Evolutionary conservation across 2,113 vertebrate genomes (phyloP), one percentile per base, ranked within the genome.

Genomic region (Xyrauchen texanus): DNA sequence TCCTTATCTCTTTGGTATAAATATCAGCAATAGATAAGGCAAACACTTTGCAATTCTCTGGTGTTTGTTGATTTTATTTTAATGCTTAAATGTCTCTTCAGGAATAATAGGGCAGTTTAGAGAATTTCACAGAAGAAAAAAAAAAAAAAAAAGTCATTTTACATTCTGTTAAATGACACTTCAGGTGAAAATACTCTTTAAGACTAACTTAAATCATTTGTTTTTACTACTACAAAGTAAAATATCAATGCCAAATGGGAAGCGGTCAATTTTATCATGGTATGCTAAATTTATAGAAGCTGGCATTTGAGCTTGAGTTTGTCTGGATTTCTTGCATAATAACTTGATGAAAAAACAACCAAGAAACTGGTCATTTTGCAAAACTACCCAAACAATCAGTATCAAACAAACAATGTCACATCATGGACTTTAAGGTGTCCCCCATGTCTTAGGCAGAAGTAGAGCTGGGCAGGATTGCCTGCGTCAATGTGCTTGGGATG

Each of bases 151-250:
- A 62, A 70, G 57, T 57, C 68, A 76, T 71, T 53, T 79, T 65
- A 77, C 76, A 79, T 83, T 83, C 73, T 52, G n/a, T 73, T 72
- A 63, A 81, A 79, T 72, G 57, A 79, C 79, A 81, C 21, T 77
- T 76, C 46, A 34, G 52, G 72, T 82, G 70, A 82, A 57, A 46
- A 58, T 49, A 67, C 11, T 78, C 64, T 67, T 76, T 21, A 73
- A 57, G 71, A 49, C 57, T 73, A 76, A 52, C 69, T 49, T 7
- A 60, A 70, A 66, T 53, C 46, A 6, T 66, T 57, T 15, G 1
- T 60, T 71, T 74, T 69, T 62, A 55, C 42, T 44, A 51, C 67
- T 75, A 67, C 68, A 57, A 70, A 60, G n/a, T n/a, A n/a, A n/a
- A n/a, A n/a, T n/a, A n/a, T n/a, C n/a, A n/a, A 16, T 63, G 67